phyloP scores from a whole-genome alignment of 1,140 invertebrate genomes.

The Lepidurus arcticus region DNA sequence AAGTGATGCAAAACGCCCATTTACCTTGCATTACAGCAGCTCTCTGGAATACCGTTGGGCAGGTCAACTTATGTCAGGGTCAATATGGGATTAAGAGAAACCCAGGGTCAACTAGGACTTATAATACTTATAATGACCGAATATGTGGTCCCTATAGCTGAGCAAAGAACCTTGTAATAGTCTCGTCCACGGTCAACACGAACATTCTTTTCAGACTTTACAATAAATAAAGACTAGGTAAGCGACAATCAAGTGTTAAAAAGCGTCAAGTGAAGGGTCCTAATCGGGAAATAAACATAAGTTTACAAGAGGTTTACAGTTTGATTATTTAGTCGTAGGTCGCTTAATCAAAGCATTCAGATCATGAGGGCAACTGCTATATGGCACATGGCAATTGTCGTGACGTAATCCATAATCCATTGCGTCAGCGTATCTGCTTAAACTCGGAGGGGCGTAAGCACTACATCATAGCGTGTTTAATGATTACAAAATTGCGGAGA shows the following conservation, averaged over 20 bases:
- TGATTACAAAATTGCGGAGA: not conserved
- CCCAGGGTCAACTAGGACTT: not conserved
- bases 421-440: not conserved
- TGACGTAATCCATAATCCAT: not conserved
- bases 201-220: not conserved
- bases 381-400: not conserved
- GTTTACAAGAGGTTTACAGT: not conserved
- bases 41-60: not conserved
- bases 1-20: not conserved
- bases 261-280: not conserved
- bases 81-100: not conserved
- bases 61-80: slow-evolving; percentile 16
- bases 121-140: too few species aligned
- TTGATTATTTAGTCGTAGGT: not conserved
- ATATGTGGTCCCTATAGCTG: not conserved
- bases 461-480: not conserved
- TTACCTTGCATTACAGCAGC: too few species aligned
- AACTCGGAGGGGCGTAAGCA: slow-evolving; percentile 2
- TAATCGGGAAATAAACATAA: not conserved
- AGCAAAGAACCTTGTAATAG: not conserved
- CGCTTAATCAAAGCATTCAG: not conserved
- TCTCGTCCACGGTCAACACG: not conserved
- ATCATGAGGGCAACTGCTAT: not conserved
- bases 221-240: not conserved
- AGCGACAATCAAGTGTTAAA: not conserved